These are phyloP conservation scores for Aix galericulata DNA, from an alignment of 2,113 vertebrate genomes.

Conservation along the genomic window DNA sequence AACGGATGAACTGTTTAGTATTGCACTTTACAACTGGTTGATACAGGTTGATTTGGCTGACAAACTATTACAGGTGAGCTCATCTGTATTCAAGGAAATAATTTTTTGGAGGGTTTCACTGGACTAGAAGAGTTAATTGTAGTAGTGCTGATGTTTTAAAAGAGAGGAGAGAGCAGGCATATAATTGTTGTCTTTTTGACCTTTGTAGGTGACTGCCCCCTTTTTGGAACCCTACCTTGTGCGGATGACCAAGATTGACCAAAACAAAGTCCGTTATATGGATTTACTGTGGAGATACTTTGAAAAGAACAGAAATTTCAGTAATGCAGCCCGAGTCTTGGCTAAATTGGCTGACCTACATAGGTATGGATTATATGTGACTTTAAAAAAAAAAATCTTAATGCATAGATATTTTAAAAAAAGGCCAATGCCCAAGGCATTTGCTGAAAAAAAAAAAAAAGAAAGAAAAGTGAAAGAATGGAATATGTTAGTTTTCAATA, in stretches of 20 bases:
- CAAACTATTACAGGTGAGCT: constrained; percentile 91
- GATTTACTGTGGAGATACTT: constrained; percentile 97
- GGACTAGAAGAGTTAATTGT: neutral
- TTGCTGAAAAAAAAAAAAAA: neutral
- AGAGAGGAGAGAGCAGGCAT: neutral
- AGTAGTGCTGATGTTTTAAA: neutral
- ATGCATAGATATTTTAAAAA: neutral
- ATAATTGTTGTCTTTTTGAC: neutral
- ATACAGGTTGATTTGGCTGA: constrained; percentile 93
- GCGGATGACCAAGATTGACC: constrained; percentile 95
- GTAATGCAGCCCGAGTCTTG: constrained; percentile 91
- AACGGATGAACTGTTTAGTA: constrained; percentile 96
- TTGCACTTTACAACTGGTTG: constrained; percentile 96
- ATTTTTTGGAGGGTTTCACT: neutral
- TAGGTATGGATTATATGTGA: constrained; percentile 79
- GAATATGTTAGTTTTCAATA: neutral
- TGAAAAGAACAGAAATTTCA: constrained; percentile 94
- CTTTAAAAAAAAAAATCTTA: neutral
- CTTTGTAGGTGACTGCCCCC: constrained; percentile 88
- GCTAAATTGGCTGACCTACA: constrained; percentile 93
- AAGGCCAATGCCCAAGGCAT: neutral
- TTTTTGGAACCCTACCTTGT: constrained; percentile 94
- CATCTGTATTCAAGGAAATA: neutral
- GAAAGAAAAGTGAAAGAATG: neutral
- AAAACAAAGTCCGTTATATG: constrained; percentile 96